phyloP scores from a whole-genome alignment of 2,888 invertebrate genomes.

The Phlogophora meticulosa region DNA sequence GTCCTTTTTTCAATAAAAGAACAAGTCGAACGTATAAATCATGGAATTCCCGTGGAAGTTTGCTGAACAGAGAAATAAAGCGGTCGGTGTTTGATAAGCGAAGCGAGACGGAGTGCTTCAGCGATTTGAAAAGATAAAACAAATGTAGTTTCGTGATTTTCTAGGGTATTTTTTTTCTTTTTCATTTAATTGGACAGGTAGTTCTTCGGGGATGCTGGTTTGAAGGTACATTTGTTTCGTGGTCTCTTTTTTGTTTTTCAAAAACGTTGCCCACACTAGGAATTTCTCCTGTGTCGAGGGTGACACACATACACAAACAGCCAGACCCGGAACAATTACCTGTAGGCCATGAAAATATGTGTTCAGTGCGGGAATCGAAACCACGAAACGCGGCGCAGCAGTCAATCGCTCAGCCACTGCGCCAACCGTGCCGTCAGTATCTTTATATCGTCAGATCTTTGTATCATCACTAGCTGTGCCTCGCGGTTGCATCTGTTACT shows the following conservation, averaged over 20 bases:
- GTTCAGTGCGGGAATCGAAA: too few relatives aligned
- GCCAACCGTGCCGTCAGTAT: too few relatives aligned
- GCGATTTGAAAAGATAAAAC: conserved; percentile 58
- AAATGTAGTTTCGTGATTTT: conserved; percentile 51
- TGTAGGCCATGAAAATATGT: too few relatives aligned
- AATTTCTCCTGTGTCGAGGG: too few relatives aligned
- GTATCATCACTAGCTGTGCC: background rate
- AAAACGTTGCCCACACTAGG: too few relatives aligned
- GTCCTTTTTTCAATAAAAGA: conserved; percentile 66
- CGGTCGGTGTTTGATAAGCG: conserved; percentile 53
- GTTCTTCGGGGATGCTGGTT: conserved; percentile 10
- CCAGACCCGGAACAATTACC: too few relatives aligned
- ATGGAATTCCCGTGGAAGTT: conserved; percentile 68
- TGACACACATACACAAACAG: too few relatives aligned
- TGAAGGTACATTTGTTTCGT: conserved; percentile 3
- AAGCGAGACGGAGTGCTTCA: conserved; percentile 44
- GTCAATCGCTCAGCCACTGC: too few relatives aligned
- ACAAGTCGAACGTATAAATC: conserved; percentile 68
- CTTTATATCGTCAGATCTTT: too few relatives aligned
- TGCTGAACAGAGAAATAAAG: conserved; percentile 57
- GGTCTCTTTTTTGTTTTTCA: too few relatives aligned
- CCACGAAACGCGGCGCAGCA: too few relatives aligned
- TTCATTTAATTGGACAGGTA: conserved; percentile 53
- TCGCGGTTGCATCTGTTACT: too few relatives aligned
- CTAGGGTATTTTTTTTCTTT: conserved; percentile 26